phyloP scores from a whole-genome alignment of 2,797 vertebrate genomes.

The Astyanax mexicanus region DNA sequence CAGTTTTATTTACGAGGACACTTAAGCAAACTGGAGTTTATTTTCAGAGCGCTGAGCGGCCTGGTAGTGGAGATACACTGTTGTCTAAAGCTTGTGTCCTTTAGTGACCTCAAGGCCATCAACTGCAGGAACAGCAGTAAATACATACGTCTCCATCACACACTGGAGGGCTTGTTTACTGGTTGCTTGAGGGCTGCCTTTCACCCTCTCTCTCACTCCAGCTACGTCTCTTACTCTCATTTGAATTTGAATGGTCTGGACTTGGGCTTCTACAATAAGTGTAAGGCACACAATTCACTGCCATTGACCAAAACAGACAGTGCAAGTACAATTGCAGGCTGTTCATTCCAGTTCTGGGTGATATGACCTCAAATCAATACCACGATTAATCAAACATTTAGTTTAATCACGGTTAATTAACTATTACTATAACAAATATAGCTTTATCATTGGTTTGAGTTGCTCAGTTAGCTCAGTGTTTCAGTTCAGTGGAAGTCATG shows the following conservation, averaged over 20 bases:
- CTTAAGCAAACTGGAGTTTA: neutral
- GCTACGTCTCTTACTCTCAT: conserved; percentile 68
- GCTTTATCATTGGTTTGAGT: no score
- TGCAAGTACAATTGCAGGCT: conserved; percentile 29
- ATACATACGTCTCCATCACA: conserved; percentile 76
- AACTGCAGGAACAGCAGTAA: conserved; percentile 73
- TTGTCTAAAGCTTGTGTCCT: conserved; percentile 50
- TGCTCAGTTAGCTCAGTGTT: no score
- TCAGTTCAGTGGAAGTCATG: no score
- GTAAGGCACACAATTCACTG: conserved; percentile 81
- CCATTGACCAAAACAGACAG: conserved; percentile 59
- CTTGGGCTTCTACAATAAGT: conserved; percentile 75
- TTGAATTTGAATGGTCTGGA: conserved; percentile 80
- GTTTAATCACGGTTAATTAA: no score
- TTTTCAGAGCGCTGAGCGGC: neutral
- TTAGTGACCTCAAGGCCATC: conserved; percentile 77
- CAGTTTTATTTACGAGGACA: neutral
- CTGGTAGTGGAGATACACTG: neutral
- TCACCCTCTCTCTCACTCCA: conserved; percentile 18
- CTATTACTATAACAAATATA: no score
- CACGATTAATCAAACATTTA: no score
- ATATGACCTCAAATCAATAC: no score
- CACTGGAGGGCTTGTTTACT: conserved; percentile 77
- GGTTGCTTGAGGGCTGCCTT: conserved; percentile 73
- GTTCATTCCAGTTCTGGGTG: no score